Percentiles rank a stretch among this genome's conserved stretches.
Conservation (phyloP, 2,888 invertebrate species). For the Strigamia transsilvanica region DNA sequence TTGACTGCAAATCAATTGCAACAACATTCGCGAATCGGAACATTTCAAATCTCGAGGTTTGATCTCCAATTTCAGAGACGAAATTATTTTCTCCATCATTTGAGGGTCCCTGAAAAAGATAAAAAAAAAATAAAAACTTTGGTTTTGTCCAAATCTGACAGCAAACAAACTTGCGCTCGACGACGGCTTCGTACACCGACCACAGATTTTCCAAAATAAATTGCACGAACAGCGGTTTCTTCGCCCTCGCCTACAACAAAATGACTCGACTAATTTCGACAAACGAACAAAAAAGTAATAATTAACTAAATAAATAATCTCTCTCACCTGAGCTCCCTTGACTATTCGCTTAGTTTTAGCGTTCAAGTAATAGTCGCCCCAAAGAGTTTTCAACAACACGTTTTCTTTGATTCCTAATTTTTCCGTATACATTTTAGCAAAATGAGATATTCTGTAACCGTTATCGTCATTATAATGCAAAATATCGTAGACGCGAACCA, state of each 20-base stretch:
- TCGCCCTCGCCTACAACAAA: constrained; percentile 73
- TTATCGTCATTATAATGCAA: neutral
- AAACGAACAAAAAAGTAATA: too few species aligned
- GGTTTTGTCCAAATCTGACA: too few species aligned
- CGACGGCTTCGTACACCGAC: constrained; percentile 85
- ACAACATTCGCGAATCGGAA: constrained; percentile 78
- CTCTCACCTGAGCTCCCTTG: constrained; percentile 83
- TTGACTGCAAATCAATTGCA: constrained; percentile 82
- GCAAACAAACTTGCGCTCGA: constrained; percentile 70
- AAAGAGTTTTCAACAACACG: constrained; percentile 80
- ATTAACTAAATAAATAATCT: neutral
- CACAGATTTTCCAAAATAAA: constrained; percentile 90
- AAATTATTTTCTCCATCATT: constrained; percentile 65
- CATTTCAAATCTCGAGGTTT: constrained; percentile 79
- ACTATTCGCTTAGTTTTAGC: constrained; percentile 82
- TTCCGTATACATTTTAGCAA: constrained; percentile 78
- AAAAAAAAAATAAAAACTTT: constrained; percentile 55
- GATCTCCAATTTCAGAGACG: constrained; percentile 75
- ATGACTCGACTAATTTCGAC: constrained; percentile 53
- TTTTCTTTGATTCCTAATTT: constrained; percentile 79
- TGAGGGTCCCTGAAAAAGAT: constrained; percentile 63
- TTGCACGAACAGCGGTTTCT: constrained; percentile 91
- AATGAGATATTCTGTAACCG: constrained; percentile 74
- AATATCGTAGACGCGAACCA: neutral
- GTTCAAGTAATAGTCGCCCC: constrained; percentile 94